phyloP scores from a whole-genome alignment of 1,140 invertebrate genomes.

The Carposina sasakii region DNA sequence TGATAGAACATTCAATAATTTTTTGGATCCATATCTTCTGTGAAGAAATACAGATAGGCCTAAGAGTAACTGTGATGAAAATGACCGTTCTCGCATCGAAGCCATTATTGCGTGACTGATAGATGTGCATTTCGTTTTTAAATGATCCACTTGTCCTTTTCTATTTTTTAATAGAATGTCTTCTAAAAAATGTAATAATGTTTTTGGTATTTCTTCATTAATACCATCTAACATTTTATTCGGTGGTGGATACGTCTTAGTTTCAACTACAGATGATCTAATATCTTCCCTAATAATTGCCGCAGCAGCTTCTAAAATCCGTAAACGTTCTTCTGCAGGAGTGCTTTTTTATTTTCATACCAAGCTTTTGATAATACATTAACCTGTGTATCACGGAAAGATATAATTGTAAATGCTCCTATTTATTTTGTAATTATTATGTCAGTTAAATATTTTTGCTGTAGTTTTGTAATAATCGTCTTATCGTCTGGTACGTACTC shows the following conservation, averaged over 20 bases:
- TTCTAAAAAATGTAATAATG: conserved; percentile 37
- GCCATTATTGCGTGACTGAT: conserved; percentile 52
- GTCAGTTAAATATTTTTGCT: conserved; percentile 27
- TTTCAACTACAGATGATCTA: conserved; percentile 34
- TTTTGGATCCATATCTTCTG: conserved; percentile 43
- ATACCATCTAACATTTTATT: conserved; percentile 38
- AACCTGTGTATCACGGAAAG: conserved; percentile 17
- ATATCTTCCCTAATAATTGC: conserved; percentile 47
- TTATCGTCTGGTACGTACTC: conserved; percentile 18
- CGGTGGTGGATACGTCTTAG: conserved; percentile 33
- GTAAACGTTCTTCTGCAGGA: conserved; percentile 30
- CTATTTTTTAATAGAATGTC: conserved; percentile 38
- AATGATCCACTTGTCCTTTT: conserved; percentile 36
- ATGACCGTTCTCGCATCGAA: conserved; percentile 46
- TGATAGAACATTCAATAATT: conserved; percentile 38
- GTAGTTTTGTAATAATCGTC: conserved; percentile 28
- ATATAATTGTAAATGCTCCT: conserved; percentile 25
- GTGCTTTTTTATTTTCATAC: conserved; percentile 21
- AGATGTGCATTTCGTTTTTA: conserved; percentile 37
- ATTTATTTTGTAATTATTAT: conserved; percentile 25
- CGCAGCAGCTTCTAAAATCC: conserved; percentile 37
- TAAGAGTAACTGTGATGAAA: conserved; percentile 41
- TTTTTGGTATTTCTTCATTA: conserved; percentile 38
- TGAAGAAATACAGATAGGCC: conserved; percentile 48
- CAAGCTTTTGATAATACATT: conserved; percentile 26